Evolutionary conservation across 2,888 invertebrate species (phyloP).

Genomic region (Clunio marinus): DNA sequence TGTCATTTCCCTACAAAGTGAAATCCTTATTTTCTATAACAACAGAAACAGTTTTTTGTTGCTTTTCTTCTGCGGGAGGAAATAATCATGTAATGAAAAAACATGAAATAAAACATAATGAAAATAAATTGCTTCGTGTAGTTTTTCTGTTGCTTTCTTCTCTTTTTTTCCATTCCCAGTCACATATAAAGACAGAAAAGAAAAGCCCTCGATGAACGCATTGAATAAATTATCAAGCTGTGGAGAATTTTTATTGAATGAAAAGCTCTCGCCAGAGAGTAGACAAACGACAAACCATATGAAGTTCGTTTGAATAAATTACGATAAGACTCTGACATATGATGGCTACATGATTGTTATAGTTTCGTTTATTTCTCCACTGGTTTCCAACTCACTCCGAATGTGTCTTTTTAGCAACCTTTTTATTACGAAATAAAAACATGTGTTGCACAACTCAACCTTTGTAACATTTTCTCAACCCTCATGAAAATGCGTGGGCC

Average conservation of each 20-base stretch:
- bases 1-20: constrained; percentile 1
- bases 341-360: constrained; percentile 20
- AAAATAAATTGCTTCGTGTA: constrained; percentile 22
- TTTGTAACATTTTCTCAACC: constrained; percentile 8
- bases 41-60: constrained; percentile 9
- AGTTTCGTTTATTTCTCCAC: not conserved
- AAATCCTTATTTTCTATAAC: constrained; percentile 24
- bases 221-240: constrained; percentile 28
- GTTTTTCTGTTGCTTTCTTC: too few species aligned
- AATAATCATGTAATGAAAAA: constrained; percentile 32
- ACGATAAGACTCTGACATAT: constrained; percentile 25
- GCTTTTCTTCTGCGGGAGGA: not conserved
- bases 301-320: constrained; percentile 21
- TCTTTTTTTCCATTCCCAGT: not conserved
- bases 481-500: not conserved
- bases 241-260: not conserved
- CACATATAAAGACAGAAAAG: not conserved
- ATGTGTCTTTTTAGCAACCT: not conserved
- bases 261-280: not conserved
- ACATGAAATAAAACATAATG: constrained; percentile 31
- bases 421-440: constrained; percentile 36
- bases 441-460: constrained; percentile 36
- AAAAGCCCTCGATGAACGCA: not conserved
- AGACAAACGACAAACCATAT: not conserved
- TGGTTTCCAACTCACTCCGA: not conserved